Evolutionary conservation across 2,888 invertebrate species (phyloP).

Genomic region (Oscheius onirici): DNA sequence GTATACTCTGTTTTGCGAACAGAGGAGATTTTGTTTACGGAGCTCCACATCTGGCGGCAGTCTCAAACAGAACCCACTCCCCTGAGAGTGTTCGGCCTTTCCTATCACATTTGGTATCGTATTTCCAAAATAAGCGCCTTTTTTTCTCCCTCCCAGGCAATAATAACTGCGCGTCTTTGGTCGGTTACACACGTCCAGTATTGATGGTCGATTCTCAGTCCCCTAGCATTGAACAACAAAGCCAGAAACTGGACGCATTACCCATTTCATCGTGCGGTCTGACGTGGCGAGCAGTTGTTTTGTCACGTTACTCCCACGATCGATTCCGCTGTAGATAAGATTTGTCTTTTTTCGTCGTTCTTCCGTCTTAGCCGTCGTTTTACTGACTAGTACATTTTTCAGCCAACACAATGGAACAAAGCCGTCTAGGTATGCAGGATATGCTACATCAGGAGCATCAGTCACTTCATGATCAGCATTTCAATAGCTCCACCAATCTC

Average conservation of each 20-base stretch:
- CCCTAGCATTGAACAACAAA: background rate
- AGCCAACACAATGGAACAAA: slow-evolving; percentile 21
- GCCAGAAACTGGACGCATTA: background rate
- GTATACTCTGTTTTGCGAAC: background rate
- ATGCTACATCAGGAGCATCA: slow-evolving; percentile 29
- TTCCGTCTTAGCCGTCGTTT: background rate
- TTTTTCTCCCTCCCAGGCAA: no score
- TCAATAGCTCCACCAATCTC: background rate
- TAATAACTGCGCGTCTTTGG: background rate
- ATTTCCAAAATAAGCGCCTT: background rate
- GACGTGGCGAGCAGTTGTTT: background rate
- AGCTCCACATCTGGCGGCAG: background rate
- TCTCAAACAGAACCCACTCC: background rate
- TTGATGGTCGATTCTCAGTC: background rate
- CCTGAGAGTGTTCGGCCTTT: background rate
- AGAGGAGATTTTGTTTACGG: background rate
- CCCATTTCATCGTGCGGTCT: background rate
- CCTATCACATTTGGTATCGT: background rate
- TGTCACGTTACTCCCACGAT: background rate
- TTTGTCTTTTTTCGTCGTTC: background rate
- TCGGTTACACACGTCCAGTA: background rate
- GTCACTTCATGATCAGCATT: slow-evolving; percentile 23
- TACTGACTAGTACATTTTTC: background rate
- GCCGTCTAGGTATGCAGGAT: slow-evolving; percentile 5
- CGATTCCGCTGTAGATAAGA: slow-evolving; percentile 2